Conservation (phyloP, 1,140 invertebrate species). For the Calliphora vicina region DNA sequence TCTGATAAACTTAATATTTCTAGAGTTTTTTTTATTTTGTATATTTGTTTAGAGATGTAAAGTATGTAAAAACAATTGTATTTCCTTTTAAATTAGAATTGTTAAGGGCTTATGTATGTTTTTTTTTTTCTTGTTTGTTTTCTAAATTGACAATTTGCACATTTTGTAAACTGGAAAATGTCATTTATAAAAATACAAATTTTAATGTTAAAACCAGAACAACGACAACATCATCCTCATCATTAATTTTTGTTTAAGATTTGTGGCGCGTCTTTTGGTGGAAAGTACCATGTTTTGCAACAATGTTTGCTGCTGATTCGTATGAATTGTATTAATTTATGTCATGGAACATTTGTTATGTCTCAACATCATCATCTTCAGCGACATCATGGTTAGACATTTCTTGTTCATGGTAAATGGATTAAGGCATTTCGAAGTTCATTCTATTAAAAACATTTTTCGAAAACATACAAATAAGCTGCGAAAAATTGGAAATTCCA, state of each 20-base stretch:
- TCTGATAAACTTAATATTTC: no score
- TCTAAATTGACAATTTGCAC: neutral
- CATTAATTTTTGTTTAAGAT: neutral
- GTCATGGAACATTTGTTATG: neutral
- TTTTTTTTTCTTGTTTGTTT: neutral
- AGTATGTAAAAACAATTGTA: no score
- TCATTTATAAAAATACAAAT: neutral
- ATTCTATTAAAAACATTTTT: no score
- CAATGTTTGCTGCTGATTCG: neutral
- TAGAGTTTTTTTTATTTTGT: no score
- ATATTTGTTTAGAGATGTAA: no score
- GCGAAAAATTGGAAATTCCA: no score
- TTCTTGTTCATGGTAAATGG: neutral
- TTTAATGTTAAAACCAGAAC: neutral
- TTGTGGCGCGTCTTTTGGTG: neutral
- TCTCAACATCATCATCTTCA: neutral
- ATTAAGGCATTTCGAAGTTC: neutral
- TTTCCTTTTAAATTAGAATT: no score
- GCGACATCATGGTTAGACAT: neutral
- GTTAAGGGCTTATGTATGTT: no score
- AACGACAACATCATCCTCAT: neutral
- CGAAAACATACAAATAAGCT: no score
- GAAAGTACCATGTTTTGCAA: neutral
- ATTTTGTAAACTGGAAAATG: neutral
- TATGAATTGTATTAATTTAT: neutral